A percentile compares a stretch with the other conserved stretches of the same genome.
Conservation (phyloP, 2,888 invertebrate genomes). For the Polydrusus cervinus region DNA sequence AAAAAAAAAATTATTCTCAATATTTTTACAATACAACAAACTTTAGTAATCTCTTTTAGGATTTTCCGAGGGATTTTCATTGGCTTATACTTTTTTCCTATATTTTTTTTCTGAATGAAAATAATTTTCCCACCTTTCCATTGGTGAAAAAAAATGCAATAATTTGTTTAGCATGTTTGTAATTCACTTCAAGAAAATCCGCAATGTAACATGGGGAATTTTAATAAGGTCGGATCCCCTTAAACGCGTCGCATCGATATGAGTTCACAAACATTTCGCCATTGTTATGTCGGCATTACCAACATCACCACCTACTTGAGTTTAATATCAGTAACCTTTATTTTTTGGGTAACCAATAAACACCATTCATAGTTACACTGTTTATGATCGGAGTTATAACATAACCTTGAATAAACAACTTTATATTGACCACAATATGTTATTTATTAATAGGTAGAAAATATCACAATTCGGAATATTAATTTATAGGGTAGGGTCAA, state of each 20-base stretch:
- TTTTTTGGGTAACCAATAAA: neutral
- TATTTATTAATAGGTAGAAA: neutral
- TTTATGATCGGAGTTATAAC: slow-evolving; percentile 6
- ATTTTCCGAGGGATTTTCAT: too few species aligned
- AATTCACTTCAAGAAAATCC: too few species aligned
- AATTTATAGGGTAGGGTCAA: neutral
- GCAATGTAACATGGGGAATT: too few species aligned
- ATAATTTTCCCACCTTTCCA: too few species aligned
- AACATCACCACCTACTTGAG: slow-evolving; percentile 1
- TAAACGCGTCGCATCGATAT: neutral
- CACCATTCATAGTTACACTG: slow-evolving; percentile 19
- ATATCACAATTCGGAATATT: slow-evolving; percentile 8
- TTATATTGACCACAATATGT: slow-evolving; percentile 7
- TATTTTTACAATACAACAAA: too few species aligned
- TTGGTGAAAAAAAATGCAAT: too few species aligned
- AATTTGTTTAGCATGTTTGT: too few species aligned
- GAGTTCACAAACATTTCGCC: neutral
- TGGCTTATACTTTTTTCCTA: too few species aligned
- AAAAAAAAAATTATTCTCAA: too few species aligned
- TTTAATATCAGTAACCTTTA: slow-evolving; percentile 7
- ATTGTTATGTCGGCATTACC: neutral
- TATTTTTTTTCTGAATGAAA: too few species aligned
- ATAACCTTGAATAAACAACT: slow-evolving; percentile 9
- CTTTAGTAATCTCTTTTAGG: too few species aligned
- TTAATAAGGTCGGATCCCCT: too few species aligned